Conservation (phyloP, 2,797 vertebrate species). For the Siniperca undulata region DNA sequence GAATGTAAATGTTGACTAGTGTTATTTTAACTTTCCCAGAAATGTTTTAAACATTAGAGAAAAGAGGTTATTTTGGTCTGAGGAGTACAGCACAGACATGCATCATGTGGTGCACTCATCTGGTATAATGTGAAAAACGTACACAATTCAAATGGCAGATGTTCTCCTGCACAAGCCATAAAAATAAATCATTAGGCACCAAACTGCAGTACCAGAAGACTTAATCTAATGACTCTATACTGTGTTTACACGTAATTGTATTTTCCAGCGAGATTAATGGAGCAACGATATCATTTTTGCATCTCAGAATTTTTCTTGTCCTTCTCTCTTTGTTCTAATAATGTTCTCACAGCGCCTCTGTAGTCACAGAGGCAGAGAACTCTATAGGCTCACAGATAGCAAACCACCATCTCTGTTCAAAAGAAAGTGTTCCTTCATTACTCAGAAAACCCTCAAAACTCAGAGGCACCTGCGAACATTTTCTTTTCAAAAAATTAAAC, state of each 20-base stretch:
- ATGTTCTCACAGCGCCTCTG: slow-evolving; percentile 24
- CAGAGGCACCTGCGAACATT: slow-evolving; percentile 29
- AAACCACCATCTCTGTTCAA: slow-evolving; percentile 33
- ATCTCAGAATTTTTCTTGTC: slow-evolving; percentile 5
- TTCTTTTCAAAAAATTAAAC: slow-evolving; percentile 20
- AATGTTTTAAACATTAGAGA: not conserved
- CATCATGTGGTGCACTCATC: slow-evolving; percentile 19
- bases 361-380: slow-evolving; percentile 37
- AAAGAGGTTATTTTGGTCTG: slow-evolving; percentile 5
- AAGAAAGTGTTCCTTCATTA: slow-evolving; percentile 58
- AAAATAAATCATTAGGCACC: slow-evolving; percentile 27
- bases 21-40: slow-evolving; percentile 15
- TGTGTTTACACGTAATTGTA: slow-evolving; percentile 4
- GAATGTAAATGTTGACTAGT: slow-evolving; percentile 24
- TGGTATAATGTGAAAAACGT: slow-evolving; percentile 6
- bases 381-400: slow-evolving; percentile 38
- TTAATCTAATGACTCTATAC: slow-evolving; percentile 26
- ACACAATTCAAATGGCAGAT: not conserved
- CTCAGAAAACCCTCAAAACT: slow-evolving; percentile 50
- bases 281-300: not conserved
- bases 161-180: not conserved
- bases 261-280: slow-evolving; percentile 32
- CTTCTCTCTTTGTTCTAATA: slow-evolving; percentile 22
- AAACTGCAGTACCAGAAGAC: slow-evolving; percentile 19
- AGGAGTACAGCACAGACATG: not conserved